Conservation (phyloP, 2,797 vertebrate species). For the Cirrhinus molitorella region DNA sequence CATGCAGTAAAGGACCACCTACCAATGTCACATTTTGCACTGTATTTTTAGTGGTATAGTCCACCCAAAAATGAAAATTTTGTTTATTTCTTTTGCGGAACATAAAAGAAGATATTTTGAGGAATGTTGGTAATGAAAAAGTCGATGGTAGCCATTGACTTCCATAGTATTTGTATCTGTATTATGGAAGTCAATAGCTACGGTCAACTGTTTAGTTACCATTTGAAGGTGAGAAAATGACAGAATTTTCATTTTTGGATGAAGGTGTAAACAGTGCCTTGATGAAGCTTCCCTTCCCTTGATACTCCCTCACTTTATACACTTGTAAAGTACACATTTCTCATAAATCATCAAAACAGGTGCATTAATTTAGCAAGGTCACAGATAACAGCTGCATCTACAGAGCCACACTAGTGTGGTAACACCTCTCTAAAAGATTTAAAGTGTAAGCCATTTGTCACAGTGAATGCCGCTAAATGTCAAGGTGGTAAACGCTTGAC, state of each 20-base stretch:
- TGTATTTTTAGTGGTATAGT: background rate
- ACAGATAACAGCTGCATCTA: background rate
- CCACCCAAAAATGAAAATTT: background rate
- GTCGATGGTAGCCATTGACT: background rate
- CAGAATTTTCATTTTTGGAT: background rate
- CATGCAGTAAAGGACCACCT: background rate
- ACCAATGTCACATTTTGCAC: background rate
- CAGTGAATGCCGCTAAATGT: conserved; percentile 17
- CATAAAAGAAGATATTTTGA: background rate
- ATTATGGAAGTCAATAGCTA: background rate
- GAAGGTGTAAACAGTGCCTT: background rate
- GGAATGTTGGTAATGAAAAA: background rate
- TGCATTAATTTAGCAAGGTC: conserved; percentile 21
- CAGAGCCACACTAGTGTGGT: background rate
- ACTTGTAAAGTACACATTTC: background rate
- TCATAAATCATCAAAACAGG: background rate
- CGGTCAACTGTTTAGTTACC: background rate
- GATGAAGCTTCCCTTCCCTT: background rate
- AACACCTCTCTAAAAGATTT: background rate
- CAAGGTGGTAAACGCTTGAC: conserved; percentile 23
- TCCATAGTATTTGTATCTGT: background rate
- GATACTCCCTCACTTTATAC: background rate
- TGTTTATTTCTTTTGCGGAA: background rate
- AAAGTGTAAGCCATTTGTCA: conserved; percentile 18
- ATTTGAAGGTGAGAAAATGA: background rate